Evolutionary conservation across 1,140 invertebrate genomes (phyloP).

Genomic region (Drosophila guanche): DNA sequence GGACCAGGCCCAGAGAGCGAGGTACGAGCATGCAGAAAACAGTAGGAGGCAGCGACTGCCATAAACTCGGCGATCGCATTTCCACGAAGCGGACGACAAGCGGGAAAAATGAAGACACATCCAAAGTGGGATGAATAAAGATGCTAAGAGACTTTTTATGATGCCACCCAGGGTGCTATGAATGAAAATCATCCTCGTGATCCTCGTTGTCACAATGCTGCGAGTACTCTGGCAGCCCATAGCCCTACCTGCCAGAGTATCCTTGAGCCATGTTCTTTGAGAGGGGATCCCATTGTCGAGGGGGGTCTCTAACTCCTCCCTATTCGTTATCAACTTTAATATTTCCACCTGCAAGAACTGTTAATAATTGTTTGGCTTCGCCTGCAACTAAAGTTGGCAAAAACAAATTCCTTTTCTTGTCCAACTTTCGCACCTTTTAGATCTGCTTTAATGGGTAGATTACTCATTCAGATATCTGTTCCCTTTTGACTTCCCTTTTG

Average conservation of each 20-base stretch:
- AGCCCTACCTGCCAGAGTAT: slow-evolving; percentile 44
- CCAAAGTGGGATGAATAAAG: slow-evolving; percentile 56
- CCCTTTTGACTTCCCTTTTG: too few relatives aligned
- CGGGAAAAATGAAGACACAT: slow-evolving; percentile 39
- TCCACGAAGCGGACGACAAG: slow-evolving; percentile 51
- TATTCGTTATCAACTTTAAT: not conserved
- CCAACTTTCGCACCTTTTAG: too few relatives aligned
- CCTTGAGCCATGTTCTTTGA: not conserved
- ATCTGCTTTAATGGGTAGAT: too few relatives aligned
- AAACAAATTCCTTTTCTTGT: too few relatives aligned
- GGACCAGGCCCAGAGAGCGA: not conserved
- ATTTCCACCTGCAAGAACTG: slow-evolving; percentile 17
- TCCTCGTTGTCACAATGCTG: not conserved
- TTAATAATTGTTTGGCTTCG: too few relatives aligned
- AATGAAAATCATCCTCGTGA: slow-evolving; percentile 62
- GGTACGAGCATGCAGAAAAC: slow-evolving; percentile 28
- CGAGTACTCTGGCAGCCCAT: slow-evolving; percentile 33
- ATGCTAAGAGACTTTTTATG: slow-evolving; percentile 79
- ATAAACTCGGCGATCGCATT: slow-evolving; percentile 55
- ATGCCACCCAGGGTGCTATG: slow-evolving; percentile 75
- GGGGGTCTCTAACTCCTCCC: not conserved
- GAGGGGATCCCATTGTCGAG: slow-evolving; percentile 33
- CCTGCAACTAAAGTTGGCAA: too few relatives aligned
- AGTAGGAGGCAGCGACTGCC: slow-evolving; percentile 64
- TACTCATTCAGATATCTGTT: too few relatives aligned